Base-by-base conservation (phyloP, 2,113 vertebrate genomes). In the Misgurnus anguillicaudatus region DNA sequence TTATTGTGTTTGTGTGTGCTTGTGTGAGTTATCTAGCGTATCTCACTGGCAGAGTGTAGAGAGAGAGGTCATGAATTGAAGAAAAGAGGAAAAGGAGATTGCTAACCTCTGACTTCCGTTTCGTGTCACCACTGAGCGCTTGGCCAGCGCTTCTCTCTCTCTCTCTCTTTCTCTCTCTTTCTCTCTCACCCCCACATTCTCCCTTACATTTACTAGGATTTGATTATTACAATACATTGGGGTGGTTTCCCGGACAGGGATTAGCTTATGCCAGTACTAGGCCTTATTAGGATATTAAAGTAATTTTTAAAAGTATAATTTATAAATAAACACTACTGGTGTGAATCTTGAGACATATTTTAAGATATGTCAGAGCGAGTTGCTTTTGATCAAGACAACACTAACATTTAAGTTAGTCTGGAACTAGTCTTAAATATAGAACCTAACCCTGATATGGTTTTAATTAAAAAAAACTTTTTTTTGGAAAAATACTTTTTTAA, bases 11-110 rank as follows among this genome's bases (percentile, higher is more conserved):
- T 58, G 80, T 21, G 9, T 66, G 61, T 55, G 45, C 57, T 58
- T 14, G 75, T 60, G 68, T 51, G 62, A 61, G 77, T 71, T 65
- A 70, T 61, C 38, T 36, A 66, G 9, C 1, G 69, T 51, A 63
- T 78, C 77, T 84, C 72, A 60, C 67, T 69, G 79, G 78, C 45
- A 39, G 80, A 65, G 80, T 74, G 31, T 77, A 58, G 64, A 81
- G 68, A 81, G 68, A 73, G 63, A 81, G 85, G 85, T 86, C 85
- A 83, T 75, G 72, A 85, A 86, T 85, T 84, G 75, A 81, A 85
- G 85, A 81, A 82, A 76, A 86, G 85, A 86, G 85, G 85, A 86
- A 86, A 83, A 70, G 85, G 80, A 85, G 85, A 83, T 86, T 86
- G 85, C 79, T 83, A 81, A 83, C 81, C 83, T 65, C 81, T 58